A percentile compares a stretch with the other conserved stretches of the same genome.
phyloP scores from a whole-genome alignment of 2,797 vertebrate genomes.

The Heliangelus exortis region DNA sequence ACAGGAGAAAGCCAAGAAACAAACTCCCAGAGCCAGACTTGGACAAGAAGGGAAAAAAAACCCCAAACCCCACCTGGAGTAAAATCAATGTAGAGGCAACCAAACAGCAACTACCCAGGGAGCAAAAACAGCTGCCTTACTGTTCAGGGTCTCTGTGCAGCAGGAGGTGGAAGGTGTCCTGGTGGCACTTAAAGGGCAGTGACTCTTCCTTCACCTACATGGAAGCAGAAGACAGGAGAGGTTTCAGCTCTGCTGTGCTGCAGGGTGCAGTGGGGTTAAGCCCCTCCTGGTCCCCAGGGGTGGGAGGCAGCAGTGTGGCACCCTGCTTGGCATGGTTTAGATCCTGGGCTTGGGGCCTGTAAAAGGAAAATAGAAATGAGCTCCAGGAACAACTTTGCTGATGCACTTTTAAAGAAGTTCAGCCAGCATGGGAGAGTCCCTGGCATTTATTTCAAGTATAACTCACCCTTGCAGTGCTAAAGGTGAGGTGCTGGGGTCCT shows the following conservation, averaged over 20 bases:
- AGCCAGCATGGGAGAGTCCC: fast-evolving
- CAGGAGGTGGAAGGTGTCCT: background rate
- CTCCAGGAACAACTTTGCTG: fast-evolving
- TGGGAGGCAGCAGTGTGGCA: fast-evolving
- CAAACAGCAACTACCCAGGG: fast-evolving
- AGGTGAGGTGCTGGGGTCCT: background rate
- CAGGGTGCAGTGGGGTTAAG: background rate
- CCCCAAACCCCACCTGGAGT: background rate
- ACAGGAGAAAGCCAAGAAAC: background rate
- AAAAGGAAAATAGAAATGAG: background rate
- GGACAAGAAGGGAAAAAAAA: fast-evolving
- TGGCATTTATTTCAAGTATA: background rate
- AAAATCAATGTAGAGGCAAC: background rate
- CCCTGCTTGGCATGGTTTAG: fast-evolving
- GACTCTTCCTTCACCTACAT: conserved; percentile 37
- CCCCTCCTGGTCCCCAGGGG: background rate
- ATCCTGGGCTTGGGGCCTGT: background rate
- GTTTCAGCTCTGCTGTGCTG: background rate
- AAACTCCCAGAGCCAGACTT: background rate
- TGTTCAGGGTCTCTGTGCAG: conserved; percentile 31
- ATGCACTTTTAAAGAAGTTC: background rate
- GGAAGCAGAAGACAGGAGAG: conserved; percentile 25
- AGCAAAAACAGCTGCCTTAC: conserved; percentile 34
- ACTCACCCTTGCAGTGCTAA: background rate
- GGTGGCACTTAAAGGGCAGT: background rate